A percentile compares a stretch with the other conserved stretches of the same genome.
Conservation (phyloP, 2,797 vertebrate species). For the Sebastes steindachneri region DNA sequence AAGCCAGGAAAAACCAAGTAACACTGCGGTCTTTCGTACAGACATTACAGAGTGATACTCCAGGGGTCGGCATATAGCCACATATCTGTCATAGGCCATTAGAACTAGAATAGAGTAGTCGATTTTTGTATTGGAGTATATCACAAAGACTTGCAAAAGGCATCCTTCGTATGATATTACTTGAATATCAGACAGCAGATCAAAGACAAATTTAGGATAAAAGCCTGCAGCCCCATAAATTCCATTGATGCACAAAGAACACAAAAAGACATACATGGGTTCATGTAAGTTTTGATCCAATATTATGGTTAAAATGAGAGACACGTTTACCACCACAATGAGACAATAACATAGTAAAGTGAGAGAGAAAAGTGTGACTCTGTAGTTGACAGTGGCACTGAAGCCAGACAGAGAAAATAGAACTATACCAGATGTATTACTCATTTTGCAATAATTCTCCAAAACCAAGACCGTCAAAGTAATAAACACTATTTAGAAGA, state of each 20-base stretch:
- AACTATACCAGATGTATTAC: background rate
- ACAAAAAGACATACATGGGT: slow-evolving; percentile 67
- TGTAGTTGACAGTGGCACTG: slow-evolving; percentile 40
- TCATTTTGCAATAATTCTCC: background rate
- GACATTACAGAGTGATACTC: slow-evolving; percentile 64
- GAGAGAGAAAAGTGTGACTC: slow-evolving; percentile 27
- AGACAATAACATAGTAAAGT: slow-evolving; percentile 38
- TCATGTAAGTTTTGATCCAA: slow-evolving; percentile 52
- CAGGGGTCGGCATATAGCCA: slow-evolving; percentile 69
- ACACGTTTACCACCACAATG: slow-evolving; percentile 40
- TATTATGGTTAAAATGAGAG: slow-evolving; percentile 50
- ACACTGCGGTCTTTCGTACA: background rate
- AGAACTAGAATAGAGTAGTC: slow-evolving; percentile 55
- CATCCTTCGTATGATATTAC: slow-evolving; percentile 48
- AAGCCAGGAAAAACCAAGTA: slow-evolving; percentile 41
- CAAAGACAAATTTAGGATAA: slow-evolving; percentile 55
- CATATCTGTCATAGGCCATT: slow-evolving; percentile 71
- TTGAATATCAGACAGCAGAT: slow-evolving; percentile 41
- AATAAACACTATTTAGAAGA: background rate
- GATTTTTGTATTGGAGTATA: slow-evolving; percentile 39
- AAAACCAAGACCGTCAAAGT: background rate
- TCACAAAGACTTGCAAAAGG: slow-evolving; percentile 45
- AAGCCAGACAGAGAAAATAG: slow-evolving; percentile 57
- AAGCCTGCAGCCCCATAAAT: slow-evolving; percentile 60
- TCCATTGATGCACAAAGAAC: slow-evolving; percentile 49